These are phyloP conservation scores for Vollenhovia emeryi DNA, from an alignment of 1,140 invertebrate genomes.

Conservation along the genomic window DNA sequence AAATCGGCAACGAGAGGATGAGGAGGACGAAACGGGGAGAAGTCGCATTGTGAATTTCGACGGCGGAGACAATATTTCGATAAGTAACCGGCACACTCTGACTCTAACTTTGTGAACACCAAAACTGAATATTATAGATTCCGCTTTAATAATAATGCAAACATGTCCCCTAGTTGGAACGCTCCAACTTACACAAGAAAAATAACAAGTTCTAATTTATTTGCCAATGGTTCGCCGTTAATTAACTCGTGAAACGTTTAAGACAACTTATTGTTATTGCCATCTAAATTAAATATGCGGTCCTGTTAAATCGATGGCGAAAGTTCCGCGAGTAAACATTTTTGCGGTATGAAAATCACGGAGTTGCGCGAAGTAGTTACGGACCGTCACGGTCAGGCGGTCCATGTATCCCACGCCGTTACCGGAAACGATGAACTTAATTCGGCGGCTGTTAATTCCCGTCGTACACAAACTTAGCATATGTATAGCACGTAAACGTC, in stretches of 20 bases:
- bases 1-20: too few species aligned
- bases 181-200: neutral
- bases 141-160: neutral
- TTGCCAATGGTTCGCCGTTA: neutral
- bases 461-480: constrained; percentile 35
- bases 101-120: too few species aligned
- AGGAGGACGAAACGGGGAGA: neutral
- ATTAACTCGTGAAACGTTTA: neutral
- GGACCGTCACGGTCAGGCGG: neutral
- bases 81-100: neutral
- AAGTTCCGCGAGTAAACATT: neutral
- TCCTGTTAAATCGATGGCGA: neutral
- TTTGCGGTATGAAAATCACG: neutral
- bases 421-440: constrained; percentile 1
- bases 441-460: constrained; percentile 8
- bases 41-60: neutral
- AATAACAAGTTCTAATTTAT: neutral
- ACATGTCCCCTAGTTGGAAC: constrained; percentile 13
- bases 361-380: neutral
- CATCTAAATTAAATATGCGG: neutral
- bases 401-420: neutral
- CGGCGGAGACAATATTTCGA: neutral
- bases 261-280: neutral
- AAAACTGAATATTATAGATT: neutral
- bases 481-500: constrained; percentile 5